Evolutionary conservation across 2,888 invertebrate species (phyloP).

Genomic region (Morinoia aosen): DNA sequence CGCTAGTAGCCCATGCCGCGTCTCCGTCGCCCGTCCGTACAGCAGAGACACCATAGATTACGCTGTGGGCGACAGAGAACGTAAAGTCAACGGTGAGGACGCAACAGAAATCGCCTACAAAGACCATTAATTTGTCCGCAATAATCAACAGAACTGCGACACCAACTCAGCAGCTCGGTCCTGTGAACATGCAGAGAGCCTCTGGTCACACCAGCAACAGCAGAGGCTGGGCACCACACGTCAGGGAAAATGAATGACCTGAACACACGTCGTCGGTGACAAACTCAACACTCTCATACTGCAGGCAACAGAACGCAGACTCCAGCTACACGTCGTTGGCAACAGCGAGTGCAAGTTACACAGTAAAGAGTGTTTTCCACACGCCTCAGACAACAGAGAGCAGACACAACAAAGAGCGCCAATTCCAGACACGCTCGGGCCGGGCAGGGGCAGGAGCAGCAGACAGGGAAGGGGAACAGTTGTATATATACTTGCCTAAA

Average conservation of each 20-base stretch:
- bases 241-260: neutral
- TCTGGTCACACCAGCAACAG: neutral
- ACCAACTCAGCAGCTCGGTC: no score
- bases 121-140: no score
- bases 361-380: neutral
- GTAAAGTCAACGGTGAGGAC: neutral
- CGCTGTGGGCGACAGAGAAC: no score
- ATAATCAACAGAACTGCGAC: no score
- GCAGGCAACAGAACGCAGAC: no score
- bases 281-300: no score
- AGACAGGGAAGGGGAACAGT: neutral
- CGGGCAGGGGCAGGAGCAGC: neutral
- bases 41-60: no score
- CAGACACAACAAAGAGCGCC: neutral
- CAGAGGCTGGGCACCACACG: neutral
- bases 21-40: no score
- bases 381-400: neutral
- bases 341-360: neutral
- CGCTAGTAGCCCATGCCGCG: no score
- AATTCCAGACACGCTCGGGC: neutral
- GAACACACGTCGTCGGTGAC: neutral
- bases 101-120: neutral
- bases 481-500: neutral
- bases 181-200: no score
- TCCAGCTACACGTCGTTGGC: neutral